These are phyloP conservation scores for Muscicapa striata DNA, from an alignment of 2,797 vertebrate species.

Conservation along the genomic window DNA sequence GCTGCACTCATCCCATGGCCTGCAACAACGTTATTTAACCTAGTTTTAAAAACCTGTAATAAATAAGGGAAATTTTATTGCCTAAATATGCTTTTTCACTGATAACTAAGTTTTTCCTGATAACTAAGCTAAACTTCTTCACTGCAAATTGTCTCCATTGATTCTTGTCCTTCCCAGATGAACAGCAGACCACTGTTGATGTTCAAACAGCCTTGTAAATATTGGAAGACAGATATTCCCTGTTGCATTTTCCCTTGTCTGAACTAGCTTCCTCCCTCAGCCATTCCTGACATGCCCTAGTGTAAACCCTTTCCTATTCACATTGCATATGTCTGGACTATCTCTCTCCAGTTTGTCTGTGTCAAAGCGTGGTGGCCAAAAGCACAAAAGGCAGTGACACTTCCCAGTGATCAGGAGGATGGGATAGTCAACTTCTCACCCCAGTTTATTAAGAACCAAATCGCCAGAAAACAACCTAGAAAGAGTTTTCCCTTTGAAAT, in stretches of 20 bases:
- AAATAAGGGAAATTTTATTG: not conserved
- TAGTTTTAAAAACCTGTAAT: not conserved
- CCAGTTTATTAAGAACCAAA: not conserved
- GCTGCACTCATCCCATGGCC: not conserved
- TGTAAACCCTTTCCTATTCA: not conserved
- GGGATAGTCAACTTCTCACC: not conserved
- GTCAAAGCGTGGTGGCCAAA: not conserved
- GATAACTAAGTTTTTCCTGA: not conserved
- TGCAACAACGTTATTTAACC: not conserved
- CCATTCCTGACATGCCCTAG: not conserved
- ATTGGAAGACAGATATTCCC: not conserved
- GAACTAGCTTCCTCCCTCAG: not conserved
- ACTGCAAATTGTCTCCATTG: not conserved
- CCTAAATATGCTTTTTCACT: not conserved
- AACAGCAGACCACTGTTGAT: not conserved
- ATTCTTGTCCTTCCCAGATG: not conserved
- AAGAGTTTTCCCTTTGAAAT: not conserved
- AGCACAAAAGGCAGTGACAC: not conserved
- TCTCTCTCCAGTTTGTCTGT: not conserved
- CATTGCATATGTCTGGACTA: not conserved
- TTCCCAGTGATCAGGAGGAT: rapidly evolving
- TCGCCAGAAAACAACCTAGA: not conserved
- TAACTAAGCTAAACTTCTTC: not conserved
- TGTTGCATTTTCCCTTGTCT: not conserved
- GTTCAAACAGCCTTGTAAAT: not conserved